Evolutionary conservation across 2,113 vertebrate genomes (phyloP), one percentile per base, ranked within the genome.

Genomic region (Lutjanus erythropterus): DNA sequence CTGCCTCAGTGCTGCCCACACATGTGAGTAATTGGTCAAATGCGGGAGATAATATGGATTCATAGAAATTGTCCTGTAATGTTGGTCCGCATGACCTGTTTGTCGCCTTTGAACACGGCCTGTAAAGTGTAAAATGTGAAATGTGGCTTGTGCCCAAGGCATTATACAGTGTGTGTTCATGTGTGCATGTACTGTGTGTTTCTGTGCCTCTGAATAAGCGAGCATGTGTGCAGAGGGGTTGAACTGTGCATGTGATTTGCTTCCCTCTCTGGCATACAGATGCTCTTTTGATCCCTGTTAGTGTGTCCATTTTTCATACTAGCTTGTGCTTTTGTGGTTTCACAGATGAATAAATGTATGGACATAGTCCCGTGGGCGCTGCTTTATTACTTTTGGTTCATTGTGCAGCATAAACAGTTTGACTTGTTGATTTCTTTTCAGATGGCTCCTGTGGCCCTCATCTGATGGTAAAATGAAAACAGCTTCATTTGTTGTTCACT

Each of bases 331-430:
- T 84, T 69, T 78, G 73, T 62, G 68, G 67, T 79, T 75, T 78
- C 65, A 64, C 33, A 71, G 41, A 85, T 90, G 68, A 87, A 90
- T 74, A 80, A 71, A 85, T 86, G 77, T 80, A 86, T 86, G 68
- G 75, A 62, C 65, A 25, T 42, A 70, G 60, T 80, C 86, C 67
- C 25, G 16, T 15, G 47, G 84, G 78, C 4, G 10, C 58, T 18
- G 21, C 76, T 72, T 85, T 83, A 81, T 90, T 91, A 79, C 79
- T 77, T 88, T 58, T 80, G 82, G 44, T 79, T 89, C 80, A 76
- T 86, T 79, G 73, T 74, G 74, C 75, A 66, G 65, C 64, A 70
- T 87, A 86, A 89, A 90, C 75, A 84, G 18, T 75, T 85, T 85
- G 81, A 80, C 80, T 77, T 68, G 55, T 78, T 86, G 75, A 90